phyloP scores from a whole-genome alignment of 2,797 vertebrate species.

The Myotis findleyi region DNA sequence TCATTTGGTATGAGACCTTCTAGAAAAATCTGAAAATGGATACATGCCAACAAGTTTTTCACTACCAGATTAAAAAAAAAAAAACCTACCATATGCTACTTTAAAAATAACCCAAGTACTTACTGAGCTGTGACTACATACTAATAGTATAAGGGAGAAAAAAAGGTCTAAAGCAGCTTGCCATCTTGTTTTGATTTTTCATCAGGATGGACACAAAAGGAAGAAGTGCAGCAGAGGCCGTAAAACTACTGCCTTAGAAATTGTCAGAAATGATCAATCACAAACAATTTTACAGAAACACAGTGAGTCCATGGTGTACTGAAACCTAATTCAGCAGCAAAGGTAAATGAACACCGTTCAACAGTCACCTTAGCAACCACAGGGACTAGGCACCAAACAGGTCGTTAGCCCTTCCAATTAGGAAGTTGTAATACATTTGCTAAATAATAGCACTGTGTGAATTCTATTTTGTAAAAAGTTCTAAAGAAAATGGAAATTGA shows the following conservation, averaged over 20 bases:
- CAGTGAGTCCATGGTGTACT: neutral
- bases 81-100: slow-evolving; percentile 27
- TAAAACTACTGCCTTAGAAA: slow-evolving; percentile 12
- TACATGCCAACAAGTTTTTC: slow-evolving; percentile 47
- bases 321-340: neutral
- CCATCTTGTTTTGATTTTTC: neutral
- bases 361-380: neutral
- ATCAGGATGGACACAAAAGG: neutral
- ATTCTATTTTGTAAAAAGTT: slow-evolving; percentile 32
- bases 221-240: neutral
- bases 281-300: slow-evolving; percentile 11
- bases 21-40: slow-evolving; percentile 57
- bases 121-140: neutral
- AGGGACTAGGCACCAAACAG: neutral
- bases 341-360: neutral
- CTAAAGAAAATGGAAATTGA: slow-evolving; percentile 32
- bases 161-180: neutral
- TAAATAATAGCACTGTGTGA: neutral
- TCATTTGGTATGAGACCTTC: neutral
- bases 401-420: neutral
- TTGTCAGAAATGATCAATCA: neutral
- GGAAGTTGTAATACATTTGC: neutral
- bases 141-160: neutral
- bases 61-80: neutral
- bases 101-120: slow-evolving; percentile 46